Evolutionary conservation across 2,113 vertebrate genomes (phyloP).

Genomic region (Casuarius casuarius): DNA sequence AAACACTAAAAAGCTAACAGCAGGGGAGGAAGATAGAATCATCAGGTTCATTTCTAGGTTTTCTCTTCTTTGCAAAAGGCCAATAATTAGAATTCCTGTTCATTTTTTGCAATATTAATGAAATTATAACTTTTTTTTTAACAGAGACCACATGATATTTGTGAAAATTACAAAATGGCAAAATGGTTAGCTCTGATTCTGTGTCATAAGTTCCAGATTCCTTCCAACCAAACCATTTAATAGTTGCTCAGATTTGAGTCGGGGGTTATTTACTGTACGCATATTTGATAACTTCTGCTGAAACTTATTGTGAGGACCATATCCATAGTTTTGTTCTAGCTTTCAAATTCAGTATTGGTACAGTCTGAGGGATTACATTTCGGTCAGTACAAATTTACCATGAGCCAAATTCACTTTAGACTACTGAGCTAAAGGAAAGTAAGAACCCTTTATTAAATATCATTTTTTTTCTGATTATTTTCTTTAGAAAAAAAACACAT

Average conservation of each 20-base stretch:
- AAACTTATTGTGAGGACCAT: not conserved
- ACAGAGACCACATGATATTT: fast-evolving
- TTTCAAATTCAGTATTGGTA: not conserved
- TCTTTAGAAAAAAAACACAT: not conserved
- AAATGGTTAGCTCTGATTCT: not conserved
- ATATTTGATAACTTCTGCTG: not conserved
- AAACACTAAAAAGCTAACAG: not conserved
- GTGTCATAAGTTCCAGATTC: not conserved
- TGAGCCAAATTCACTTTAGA: not conserved
- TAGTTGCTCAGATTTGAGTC: not conserved
- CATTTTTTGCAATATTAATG: not conserved
- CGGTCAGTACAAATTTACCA: not conserved
- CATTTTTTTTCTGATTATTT: not conserved
- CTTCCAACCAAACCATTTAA: not conserved
- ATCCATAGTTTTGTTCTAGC: not conserved
- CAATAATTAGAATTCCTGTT: not conserved
- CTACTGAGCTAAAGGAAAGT: not conserved
- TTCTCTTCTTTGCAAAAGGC: not conserved
- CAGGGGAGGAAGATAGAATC: not conserved
- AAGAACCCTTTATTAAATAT: not conserved
- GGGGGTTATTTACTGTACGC: not conserved
- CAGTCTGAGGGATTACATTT: not conserved
- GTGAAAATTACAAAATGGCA: not conserved
- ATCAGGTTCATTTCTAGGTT: not conserved
- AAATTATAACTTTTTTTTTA: not conserved